Evolutionary conservation across 2,113 vertebrate genomes (phyloP).

Genomic region (Desmodus rotundus): DNA sequence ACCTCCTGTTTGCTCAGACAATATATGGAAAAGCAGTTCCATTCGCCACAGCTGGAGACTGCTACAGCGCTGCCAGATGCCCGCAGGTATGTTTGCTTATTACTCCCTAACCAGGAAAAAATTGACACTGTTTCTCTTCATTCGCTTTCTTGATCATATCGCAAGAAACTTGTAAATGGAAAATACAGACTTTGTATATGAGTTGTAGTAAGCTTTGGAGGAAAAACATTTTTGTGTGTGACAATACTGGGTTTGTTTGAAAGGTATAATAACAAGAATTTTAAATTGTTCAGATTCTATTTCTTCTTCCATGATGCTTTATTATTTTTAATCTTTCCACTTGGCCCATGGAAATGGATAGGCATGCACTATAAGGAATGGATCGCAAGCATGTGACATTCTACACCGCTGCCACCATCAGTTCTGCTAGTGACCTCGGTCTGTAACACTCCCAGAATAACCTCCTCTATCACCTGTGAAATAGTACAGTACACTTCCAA

Average conservation of each 20-base stretch:
- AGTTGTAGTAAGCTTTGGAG: neutral
- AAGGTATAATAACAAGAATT: neutral
- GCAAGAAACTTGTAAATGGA: neutral
- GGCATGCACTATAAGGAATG: neutral
- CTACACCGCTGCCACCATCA: neutral
- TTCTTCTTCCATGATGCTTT: neutral
- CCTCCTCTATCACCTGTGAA: neutral
- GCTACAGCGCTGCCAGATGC: slow-evolving; percentile 94
- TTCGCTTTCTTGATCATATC: neutral
- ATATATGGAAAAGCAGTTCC: slow-evolving; percentile 89
- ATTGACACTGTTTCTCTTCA: neutral
- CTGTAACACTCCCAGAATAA: neutral
- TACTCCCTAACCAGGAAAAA: neutral
- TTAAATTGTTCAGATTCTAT: neutral
- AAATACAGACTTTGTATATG: neutral
- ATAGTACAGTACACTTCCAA: neutral
- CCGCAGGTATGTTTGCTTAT: slow-evolving; percentile 86
- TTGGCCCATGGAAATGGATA: neutral
- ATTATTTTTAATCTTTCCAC: neutral
- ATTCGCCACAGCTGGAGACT: slow-evolving; percentile 96
- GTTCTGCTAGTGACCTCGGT: neutral
- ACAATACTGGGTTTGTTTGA: neutral
- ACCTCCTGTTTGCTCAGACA: slow-evolving; percentile 91
- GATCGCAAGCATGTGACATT: neutral
- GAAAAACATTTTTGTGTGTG: neutral